Base-by-base conservation (phyloP, 2,113 vertebrate genomes). In the Tyrannus savana region DNA sequence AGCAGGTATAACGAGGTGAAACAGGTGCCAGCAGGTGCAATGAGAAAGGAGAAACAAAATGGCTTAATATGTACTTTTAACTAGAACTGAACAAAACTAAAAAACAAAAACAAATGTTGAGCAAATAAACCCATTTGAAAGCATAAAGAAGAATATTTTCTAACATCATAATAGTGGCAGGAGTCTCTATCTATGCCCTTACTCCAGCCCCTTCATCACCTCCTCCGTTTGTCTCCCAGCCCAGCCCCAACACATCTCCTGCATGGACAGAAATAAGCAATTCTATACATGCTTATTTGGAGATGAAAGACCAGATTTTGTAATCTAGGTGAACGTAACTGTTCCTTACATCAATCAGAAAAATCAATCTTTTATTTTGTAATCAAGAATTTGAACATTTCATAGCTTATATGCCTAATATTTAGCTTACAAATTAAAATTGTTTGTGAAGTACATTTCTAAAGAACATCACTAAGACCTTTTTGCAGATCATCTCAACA, bases 161-260 rank as follows among this genome's bases (percentile, higher is more conserved):
- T 71, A 69, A 23, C 46, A 75, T 21, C 23, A 19, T 1, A 58
- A 31, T 18, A 46, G 58, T 9, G 19, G 19, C 49, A 56, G 66
- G 21, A 75, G 56, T 33, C 8, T 77, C 28, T 55, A 3, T 5
- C 47, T 39, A 2, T 25, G 10, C 6, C 10, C 7, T 85, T 41
- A 37, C 10, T 71, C 10, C 60, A 91, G 25, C 22, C 15, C 14
- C 24, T 72, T 21, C 0, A 0, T 62, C 41, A 24, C 23, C 37
- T 66, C 37, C 31, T 81, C 11, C 27, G 23, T 15, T 47, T 53
- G 42, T 33, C 44, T 42, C 66, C n/a, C 63, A 16, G 30, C 10
- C 31, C 68, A 78, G 15, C 42, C 35, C 42, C 31, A 75, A 18
- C 11, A 23, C 5, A 9, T 19, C 47, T 67, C n/a, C 50, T 63